Evolutionary conservation across 2,113 vertebrate species (phyloP).

Genomic region (Ictidomys tridecemlineatus): DNA sequence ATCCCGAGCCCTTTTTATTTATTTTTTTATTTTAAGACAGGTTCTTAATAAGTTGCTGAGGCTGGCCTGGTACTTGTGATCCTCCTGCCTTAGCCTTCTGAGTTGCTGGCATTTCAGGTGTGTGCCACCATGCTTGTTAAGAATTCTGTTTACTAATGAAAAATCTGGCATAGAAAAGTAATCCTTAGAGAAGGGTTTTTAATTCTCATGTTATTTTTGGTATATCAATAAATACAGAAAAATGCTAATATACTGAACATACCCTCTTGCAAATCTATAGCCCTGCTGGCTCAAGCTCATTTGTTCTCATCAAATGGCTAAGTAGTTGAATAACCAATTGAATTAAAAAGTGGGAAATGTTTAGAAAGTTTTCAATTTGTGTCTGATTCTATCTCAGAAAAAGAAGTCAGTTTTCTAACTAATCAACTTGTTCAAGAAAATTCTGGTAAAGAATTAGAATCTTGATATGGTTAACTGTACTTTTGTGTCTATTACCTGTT

Average conservation of each 20-base stretch:
- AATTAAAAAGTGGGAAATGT: slow-evolving; percentile 52
- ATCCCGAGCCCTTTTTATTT: too few relatives aligned
- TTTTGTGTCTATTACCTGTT: slow-evolving; percentile 89
- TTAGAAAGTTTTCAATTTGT: slow-evolving; percentile 10
- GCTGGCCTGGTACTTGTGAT: too few relatives aligned
- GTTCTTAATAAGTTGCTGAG: too few relatives aligned
- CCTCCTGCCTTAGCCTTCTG: too few relatives aligned
- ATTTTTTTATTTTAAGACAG: too few relatives aligned
- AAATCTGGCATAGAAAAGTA: slow-evolving; percentile 57
- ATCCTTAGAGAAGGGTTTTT: slow-evolving; percentile 70
- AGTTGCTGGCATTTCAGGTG: too few relatives aligned
- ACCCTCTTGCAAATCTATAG: neutral
- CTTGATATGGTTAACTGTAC: neutral
- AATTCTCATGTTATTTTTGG: slow-evolving; percentile 37
- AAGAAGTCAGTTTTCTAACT: slow-evolving; percentile 4
- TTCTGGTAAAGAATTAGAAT: slow-evolving; percentile 15
- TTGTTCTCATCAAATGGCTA: neutral
- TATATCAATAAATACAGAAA: neutral
- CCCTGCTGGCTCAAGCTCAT: neutral
- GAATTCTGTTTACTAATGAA: slow-evolving; percentile 76
- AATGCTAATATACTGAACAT: neutral
- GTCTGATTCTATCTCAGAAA: slow-evolving; percentile 37
- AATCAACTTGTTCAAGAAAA: neutral
- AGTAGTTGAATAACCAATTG: neutral
- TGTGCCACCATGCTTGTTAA: too few relatives aligned